Conservation (phyloP, 2,888 invertebrate species). For the Drosophila pseudotalamancana region DNA sequence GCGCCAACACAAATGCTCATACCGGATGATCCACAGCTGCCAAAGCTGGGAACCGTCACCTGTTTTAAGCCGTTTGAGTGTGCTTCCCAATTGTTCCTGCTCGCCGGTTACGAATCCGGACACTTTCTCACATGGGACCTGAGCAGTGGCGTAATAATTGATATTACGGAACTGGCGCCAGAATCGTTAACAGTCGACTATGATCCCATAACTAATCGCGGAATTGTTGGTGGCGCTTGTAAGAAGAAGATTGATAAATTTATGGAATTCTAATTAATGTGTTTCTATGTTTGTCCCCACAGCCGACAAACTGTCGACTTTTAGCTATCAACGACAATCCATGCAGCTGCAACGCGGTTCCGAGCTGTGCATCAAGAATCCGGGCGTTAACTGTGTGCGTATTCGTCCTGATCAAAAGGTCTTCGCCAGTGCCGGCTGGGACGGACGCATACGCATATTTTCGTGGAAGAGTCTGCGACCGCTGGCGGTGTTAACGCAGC, state of each 20-base stretch:
- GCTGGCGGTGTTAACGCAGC: constrained; percentile 90
- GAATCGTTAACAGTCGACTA: constrained; percentile 90
- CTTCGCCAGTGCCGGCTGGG: constrained; percentile 91
- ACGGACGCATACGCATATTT: constrained; percentile 90
- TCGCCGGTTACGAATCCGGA: constrained; percentile 91
- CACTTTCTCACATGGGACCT: constrained; percentile 90
- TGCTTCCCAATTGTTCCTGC: constrained; percentile 85
- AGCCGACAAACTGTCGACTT: constrained; percentile 79
- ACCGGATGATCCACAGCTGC: constrained; percentile 79
- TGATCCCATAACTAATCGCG: constrained; percentile 87
- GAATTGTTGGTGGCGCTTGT: constrained; percentile 87
- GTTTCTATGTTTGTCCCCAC: background rate
- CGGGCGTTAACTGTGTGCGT: constrained; percentile 89
- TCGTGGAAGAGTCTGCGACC: constrained; percentile 91
- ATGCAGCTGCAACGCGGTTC: constrained; percentile 86
- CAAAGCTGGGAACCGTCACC: constrained; percentile 86
- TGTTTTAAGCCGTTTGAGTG: constrained; percentile 85
- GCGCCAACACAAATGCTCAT: constrained; percentile 82
- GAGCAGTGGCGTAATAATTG: constrained; percentile 85
- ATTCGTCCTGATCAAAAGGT: constrained; percentile 90
- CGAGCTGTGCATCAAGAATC: constrained; percentile 89
- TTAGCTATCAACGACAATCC: constrained; percentile 80
- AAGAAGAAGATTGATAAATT: no score
- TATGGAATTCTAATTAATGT: background rate
- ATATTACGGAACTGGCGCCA: constrained; percentile 85